Conservation (phyloP, 2,888 invertebrate genomes). For the Drymonia ruficornis region DNA sequence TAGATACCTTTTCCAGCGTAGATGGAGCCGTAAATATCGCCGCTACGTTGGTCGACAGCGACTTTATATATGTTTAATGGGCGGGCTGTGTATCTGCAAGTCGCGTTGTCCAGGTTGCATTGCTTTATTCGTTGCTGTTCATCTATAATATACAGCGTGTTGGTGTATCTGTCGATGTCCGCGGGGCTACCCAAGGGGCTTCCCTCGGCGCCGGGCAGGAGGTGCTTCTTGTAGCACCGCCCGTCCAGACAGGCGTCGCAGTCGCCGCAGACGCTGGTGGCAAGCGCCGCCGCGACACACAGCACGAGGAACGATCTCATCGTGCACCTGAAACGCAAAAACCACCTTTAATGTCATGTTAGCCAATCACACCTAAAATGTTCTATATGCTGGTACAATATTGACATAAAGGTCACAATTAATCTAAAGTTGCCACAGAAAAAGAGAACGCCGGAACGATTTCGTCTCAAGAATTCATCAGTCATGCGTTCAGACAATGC, state of each 20-base stretch:
- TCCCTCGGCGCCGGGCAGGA: background rate
- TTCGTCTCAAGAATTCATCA: too few species aligned
- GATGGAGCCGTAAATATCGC: background rate
- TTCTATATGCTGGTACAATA: too few species aligned
- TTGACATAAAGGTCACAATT: too few species aligned
- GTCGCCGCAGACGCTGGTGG: background rate
- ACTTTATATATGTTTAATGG: background rate
- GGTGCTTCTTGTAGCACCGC: background rate
- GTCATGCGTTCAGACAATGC: too few species aligned
- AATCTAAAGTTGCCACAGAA: too few species aligned
- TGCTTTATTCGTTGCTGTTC: background rate
- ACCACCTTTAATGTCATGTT: too few species aligned
- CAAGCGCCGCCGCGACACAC: background rate
- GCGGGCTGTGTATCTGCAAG: background rate
- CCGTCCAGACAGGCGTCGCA: background rate
- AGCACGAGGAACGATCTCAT: background rate
- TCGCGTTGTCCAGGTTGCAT: background rate
- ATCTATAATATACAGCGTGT: background rate
- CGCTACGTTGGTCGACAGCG: background rate
- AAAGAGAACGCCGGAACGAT: too few species aligned
- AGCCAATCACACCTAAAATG: too few species aligned
- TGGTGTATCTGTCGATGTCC: background rate
- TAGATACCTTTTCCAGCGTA: too few species aligned
- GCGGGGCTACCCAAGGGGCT: background rate
- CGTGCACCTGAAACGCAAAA: background rate